Evolutionary conservation across 2,113 vertebrate species (phyloP).

Genomic region (Haplochromis burtoni): DNA sequence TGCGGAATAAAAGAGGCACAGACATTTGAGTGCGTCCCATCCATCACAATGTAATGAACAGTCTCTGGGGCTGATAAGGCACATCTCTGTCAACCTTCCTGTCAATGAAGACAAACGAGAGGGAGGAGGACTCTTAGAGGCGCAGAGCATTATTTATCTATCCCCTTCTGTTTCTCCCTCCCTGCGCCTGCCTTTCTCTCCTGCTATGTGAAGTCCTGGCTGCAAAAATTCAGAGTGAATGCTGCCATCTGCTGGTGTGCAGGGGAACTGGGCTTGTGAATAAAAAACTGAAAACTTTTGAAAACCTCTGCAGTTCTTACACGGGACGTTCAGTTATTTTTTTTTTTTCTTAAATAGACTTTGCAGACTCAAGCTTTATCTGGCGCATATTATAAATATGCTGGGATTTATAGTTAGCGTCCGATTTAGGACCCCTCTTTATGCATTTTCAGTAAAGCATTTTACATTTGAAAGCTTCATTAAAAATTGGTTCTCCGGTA

Average conservation of each 20-base stretch:
- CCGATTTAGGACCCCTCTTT: not conserved
- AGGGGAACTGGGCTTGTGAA: not conserved
- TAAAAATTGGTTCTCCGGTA: not conserved
- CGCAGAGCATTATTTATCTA: constrained; percentile 22
- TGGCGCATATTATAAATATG: not conserved
- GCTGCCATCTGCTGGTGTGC: constrained; percentile 31
- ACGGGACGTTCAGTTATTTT: not conserved
- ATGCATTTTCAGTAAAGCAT: not conserved
- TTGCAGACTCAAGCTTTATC: not conserved
- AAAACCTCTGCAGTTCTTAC: not conserved
- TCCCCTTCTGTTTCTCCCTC: not conserved
- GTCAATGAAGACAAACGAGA: constrained; percentile 62
- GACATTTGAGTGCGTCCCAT: constrained; percentile 12
- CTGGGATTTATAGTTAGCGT: not conserved
- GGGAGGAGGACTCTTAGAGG: constrained; percentile 7
- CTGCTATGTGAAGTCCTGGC: not conserved
- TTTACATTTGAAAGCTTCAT: not conserved
- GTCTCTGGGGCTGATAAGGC: constrained; percentile 41
- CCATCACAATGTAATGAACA: constrained; percentile 45
- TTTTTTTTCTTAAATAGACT: not conserved
- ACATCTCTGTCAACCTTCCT: constrained; percentile 48
- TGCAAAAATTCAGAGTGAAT: constrained; percentile 2
- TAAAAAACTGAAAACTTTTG: not conserved
- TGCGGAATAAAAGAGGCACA: constrained; percentile 1
- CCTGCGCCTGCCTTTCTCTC: not conserved